phyloP scores from a whole-genome alignment of 2,797 vertebrate species.

The Sparidentex hasta region DNA sequence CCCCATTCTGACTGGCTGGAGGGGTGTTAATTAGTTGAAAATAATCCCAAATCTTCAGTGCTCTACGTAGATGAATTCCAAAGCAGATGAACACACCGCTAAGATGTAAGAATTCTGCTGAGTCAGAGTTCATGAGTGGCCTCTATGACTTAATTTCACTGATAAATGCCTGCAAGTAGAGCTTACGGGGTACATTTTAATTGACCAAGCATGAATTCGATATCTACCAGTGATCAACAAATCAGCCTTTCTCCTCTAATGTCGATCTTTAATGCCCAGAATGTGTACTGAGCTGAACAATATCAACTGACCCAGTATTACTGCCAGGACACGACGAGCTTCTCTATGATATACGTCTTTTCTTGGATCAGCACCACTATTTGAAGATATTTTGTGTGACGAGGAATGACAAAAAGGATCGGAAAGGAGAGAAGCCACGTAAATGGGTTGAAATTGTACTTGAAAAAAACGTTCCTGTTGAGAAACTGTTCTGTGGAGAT shows the following conservation, averaged over 20 bases:
- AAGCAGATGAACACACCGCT: slow-evolving; percentile 20
- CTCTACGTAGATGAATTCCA: slow-evolving; percentile 25
- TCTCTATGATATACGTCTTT: slow-evolving; percentile 6
- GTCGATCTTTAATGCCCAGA: slow-evolving; percentile 2
- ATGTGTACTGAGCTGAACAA: slow-evolving; percentile 19
- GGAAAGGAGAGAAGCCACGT: neutral
- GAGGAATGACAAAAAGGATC: neutral
- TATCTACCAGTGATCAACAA: slow-evolving; percentile 22
- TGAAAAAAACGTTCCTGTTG: slow-evolving; percentile 13
- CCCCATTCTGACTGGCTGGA: slow-evolving; percentile 43
- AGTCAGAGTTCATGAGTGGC: slow-evolving; percentile 58
- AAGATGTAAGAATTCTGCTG: slow-evolving; percentile 42
- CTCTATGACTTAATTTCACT: slow-evolving; percentile 46
- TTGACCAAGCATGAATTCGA: slow-evolving; percentile 34
- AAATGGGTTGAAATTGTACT: slow-evolving; percentile 12
- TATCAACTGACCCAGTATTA: slow-evolving; percentile 21
- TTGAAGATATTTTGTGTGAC: slow-evolving; percentile 15
- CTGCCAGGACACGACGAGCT: slow-evolving; percentile 17
- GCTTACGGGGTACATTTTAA: slow-evolving; percentile 26
- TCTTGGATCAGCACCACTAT: slow-evolving; percentile 8
- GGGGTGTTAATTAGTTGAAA: slow-evolving; percentile 61
- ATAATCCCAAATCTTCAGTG: slow-evolving; percentile 53
- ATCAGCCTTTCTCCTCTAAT: slow-evolving; percentile 1
- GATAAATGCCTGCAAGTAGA: slow-evolving; percentile 33
- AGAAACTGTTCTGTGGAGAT: no score